Evolutionary conservation across 2,888 invertebrate genomes (phyloP).

Genomic region (Lithophane semibrunnea): DNA sequence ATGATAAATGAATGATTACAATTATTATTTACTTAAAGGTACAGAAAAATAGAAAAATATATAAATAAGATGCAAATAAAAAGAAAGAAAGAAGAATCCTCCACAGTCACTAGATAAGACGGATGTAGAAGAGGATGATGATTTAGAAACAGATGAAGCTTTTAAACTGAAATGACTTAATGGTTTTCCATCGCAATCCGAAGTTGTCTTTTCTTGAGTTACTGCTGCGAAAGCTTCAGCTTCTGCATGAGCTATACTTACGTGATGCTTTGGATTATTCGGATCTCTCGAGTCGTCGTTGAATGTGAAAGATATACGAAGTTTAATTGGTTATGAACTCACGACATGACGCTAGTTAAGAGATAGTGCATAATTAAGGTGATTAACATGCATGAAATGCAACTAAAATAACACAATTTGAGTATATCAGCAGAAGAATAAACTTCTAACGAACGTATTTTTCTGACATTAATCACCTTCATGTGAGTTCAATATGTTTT

Average conservation of each 20-base stretch:
- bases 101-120: neutral
- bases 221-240: neutral
- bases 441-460: neutral
- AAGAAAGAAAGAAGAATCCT: slow-evolving; percentile 15
- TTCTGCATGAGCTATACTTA: slow-evolving; percentile 8
- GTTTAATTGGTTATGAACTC: slow-evolving; percentile 22
- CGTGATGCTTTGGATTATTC: neutral
- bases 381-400: slow-evolving; percentile 24
- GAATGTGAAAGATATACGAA: slow-evolving; percentile 15
- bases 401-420: slow-evolving; percentile 18
- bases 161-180: neutral
- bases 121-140: slow-evolving; percentile 11
- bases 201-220: neutral
- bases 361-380: slow-evolving; percentile 8
- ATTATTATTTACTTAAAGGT: neutral
- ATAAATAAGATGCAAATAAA: no score
- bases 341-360: slow-evolving; percentile 27
- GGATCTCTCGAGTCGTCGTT: slow-evolving; percentile 19
- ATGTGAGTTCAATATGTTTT: neutral
- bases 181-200: slow-evolving; percentile 1
- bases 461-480: neutral
- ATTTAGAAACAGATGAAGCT: slow-evolving; percentile 10
- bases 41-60: neutral
- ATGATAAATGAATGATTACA: neutral
- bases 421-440: neutral